Conservation (phyloP, 1,140 invertebrate species). For the Zelostemma sp. region DNA sequence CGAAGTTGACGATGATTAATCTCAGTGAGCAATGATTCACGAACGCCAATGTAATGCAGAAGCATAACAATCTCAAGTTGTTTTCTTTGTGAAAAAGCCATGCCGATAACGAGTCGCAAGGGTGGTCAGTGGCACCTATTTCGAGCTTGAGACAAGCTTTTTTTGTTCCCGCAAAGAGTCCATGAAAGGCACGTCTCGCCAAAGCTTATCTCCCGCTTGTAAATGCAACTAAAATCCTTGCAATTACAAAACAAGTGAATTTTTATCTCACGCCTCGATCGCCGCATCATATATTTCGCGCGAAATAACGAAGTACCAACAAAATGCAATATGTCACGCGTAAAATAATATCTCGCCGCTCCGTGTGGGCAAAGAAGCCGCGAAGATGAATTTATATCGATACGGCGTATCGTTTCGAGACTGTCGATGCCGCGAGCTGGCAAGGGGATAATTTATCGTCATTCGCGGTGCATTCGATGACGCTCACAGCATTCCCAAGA, state of each 20-base stretch:
- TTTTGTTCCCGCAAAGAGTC: conserved; percentile 17
- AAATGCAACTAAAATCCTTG: no score
- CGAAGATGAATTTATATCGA: conserved; percentile 15
- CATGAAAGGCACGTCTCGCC: no score
- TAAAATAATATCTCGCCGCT: not conserved
- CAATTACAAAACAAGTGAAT: not conserved
- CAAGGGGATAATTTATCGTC: conserved; percentile 36
- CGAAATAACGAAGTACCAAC: not conserved
- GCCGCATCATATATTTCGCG: not conserved
- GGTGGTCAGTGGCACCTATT: conserved; percentile 31
- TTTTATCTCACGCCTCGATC: not conserved
- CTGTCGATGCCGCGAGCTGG: conserved; percentile 5
- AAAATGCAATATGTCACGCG: conserved; percentile 6
- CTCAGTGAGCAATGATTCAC: no score
- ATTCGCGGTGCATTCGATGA: conserved; percentile 36
- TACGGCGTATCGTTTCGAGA: conserved; percentile 5
- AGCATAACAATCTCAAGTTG: no score
- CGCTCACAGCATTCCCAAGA: conserved; percentile 44
- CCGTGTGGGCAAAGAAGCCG: conserved; percentile 5
- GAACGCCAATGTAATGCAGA: no score
- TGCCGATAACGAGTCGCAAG: conserved; percentile 31
- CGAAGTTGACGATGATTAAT: no score
- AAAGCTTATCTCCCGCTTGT: conserved; percentile 12
- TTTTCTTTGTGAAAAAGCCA: conserved; percentile 23
- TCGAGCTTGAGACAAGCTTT: conserved; percentile 27